phyloP scores from a whole-genome alignment of 2,113 vertebrate species.

The Penelope pileata region DNA sequence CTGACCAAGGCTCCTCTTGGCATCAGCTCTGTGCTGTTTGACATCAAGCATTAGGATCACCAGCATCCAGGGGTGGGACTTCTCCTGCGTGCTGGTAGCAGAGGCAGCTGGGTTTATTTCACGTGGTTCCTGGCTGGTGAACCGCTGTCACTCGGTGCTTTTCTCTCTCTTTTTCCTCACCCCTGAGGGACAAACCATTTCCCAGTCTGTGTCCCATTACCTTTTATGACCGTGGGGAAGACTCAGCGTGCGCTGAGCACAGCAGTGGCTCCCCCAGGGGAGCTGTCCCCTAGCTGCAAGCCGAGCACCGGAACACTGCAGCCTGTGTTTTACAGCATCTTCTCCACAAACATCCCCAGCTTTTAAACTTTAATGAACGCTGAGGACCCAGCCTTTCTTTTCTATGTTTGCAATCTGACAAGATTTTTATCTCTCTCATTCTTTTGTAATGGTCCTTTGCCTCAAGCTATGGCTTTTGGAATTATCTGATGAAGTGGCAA shows the following conservation, averaged over 20 bases:
- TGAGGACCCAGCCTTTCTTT: background rate
- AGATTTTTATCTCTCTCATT: background rate
- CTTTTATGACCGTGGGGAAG: slow-evolving; percentile 3
- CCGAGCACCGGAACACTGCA: background rate
- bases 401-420: background rate
- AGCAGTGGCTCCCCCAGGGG: background rate
- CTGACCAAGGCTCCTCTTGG: background rate
- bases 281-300: background rate
- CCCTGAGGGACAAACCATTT: slow-evolving; percentile 8
- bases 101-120: background rate
- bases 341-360: background rate
- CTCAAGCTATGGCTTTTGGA: background rate
- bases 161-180: background rate
- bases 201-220: slow-evolving; percentile 24
- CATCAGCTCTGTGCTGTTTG: background rate
- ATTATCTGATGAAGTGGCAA: background rate
- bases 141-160: background rate
- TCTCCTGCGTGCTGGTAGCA: background rate
- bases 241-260: background rate
- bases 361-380: background rate
- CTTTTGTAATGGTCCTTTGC: background rate
- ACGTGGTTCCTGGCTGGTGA: background rate
- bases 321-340: background rate
- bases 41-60: background rate
- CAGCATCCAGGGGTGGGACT: background rate